Conservation (phyloP, 2,888 invertebrate species). For the Phortica magna region DNA sequence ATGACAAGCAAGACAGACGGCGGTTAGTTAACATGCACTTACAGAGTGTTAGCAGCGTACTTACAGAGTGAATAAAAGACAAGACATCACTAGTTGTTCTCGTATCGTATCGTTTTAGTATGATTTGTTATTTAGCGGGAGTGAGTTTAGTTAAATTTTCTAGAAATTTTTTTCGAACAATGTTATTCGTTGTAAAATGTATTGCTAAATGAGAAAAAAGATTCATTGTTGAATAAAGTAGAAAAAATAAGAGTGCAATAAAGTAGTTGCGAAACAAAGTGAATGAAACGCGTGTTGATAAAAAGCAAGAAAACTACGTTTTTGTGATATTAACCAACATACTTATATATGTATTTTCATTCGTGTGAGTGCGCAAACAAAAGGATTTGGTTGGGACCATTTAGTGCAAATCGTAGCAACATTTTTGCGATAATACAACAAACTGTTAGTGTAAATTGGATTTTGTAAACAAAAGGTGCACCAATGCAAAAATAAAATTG, state of each 20-base stretch:
- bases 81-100: no score
- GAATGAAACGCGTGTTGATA: background rate
- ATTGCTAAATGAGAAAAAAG: constrained; percentile 10
- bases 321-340: background rate
- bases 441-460: no score
- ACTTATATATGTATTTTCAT: background rate
- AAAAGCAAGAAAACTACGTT: background rate
- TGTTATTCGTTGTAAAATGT: background rate
- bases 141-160: background rate
- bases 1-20: no score
- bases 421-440: background rate
- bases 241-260: background rate
- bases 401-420: background rate
- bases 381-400: background rate
- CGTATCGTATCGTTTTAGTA: no score
- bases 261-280: background rate
- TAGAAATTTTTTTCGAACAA: background rate
- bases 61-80: no score
- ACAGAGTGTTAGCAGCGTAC: no score
- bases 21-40: no score
- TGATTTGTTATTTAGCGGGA: background rate
- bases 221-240: constrained; percentile 30
- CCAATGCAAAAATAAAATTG: background rate
- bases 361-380: constrained; percentile 20
- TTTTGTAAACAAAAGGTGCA: no score